Conservation (phyloP, 2,113 vertebrate species). For the Promerops cafer region DNA sequence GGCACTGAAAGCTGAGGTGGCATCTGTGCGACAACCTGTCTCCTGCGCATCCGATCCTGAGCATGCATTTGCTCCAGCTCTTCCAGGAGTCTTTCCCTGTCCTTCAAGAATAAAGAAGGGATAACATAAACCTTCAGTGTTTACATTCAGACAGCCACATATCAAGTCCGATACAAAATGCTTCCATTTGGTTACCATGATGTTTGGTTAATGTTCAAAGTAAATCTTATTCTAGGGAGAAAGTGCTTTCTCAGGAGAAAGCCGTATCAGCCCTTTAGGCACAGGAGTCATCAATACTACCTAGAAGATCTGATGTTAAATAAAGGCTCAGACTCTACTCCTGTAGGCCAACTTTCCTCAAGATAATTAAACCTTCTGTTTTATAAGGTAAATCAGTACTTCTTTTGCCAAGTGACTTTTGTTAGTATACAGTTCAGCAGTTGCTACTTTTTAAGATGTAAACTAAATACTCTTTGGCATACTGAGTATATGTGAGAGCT, state of each 20-base stretch:
- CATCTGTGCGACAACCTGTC: constrained; percentile 76
- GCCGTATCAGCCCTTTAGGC: not conserved
- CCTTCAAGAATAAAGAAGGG: constrained; percentile 65
- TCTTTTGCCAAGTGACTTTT: not conserved
- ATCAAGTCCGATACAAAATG: not conserved
- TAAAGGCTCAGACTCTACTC: not conserved
- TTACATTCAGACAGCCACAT: not conserved
- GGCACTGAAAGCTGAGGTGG: constrained; percentile 83
- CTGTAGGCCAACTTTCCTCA: not conserved
- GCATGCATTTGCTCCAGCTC: constrained; percentile 87
- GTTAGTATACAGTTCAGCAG: not conserved
- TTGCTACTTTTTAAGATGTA: not conserved
- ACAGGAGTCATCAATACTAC: not conserved
- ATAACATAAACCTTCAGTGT: not conserved
- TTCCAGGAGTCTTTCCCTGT: constrained; percentile 78
- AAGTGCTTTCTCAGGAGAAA: not conserved
- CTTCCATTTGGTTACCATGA: not conserved
- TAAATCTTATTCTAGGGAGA: not conserved
- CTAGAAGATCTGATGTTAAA: not conserved
- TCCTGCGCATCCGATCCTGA: constrained; percentile 79
- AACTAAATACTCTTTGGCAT: not conserved
- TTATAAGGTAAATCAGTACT: not conserved
- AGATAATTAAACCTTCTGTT: not conserved
- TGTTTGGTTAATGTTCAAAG: not conserved
- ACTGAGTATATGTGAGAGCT: not conserved